Evolutionary conservation across 53 echinoderm and acorn worm genomes (phyloP), one percentile per base, ranked within the genome.

Genomic region (Antedon mediterranea): DNA sequence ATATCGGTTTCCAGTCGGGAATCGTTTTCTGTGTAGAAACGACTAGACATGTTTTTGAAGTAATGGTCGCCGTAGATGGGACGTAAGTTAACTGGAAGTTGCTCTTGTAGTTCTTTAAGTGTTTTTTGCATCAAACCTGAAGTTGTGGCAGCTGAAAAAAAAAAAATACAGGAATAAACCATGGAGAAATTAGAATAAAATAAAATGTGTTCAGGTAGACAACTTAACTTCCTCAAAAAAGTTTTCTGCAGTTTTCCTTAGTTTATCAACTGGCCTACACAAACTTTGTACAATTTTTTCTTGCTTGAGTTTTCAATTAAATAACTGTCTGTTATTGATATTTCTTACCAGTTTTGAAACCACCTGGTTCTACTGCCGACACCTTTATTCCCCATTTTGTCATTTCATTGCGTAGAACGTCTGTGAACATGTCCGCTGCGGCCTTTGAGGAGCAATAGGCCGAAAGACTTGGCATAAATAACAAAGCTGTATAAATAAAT

Each of bases 391-490:
- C 89, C 94, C 94, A 94, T 75, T 90, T 89, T 76, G 81, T 76
- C 77, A 94, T 87, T 81, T 94, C 94, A 34, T 87, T 76, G 5
- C 94, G 80, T 0, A 94, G 79, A 0, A 89, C 90, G 37, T 94
- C 91, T 70, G 89, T 88, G 73, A 89, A 91, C 31, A 85, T 89
- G 34, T 82, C 32, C 23, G 85, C 76, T 14, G 88, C 94, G 0
- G 94, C 84, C 43, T 94, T 94, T 80, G 91, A 89, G 43, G 85
- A 84, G 73, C 94, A 94, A 71, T 91, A 94, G 0, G 91, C 85
- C 41, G 89, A 81, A 33, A 87, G 80, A 34, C 90, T 82, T 11
- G 91, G 89, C 14, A 81, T 71, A 3, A 86, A 81, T 32, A 91
- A 70, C 30, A 84, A 78, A 42, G 84, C 92, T 91, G 77, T 13